phyloP scores from a whole-genome alignment of 2,113 vertebrate species.

The Notarius lentiginosus region DNA sequence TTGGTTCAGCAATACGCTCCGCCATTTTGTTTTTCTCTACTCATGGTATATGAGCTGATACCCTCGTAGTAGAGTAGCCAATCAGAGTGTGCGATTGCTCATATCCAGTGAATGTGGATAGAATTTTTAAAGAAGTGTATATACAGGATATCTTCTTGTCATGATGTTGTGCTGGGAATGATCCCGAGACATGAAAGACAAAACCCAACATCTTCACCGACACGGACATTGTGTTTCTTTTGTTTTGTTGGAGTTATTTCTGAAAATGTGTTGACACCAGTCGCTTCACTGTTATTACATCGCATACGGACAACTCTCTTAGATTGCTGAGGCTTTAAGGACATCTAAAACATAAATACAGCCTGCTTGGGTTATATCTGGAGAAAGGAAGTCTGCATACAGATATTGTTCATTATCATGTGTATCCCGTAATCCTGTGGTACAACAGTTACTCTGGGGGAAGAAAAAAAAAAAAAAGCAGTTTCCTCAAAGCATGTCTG shows the following conservation, averaged over 20 bases:
- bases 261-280: not conserved
- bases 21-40: too few relatives aligned
- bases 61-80: too few relatives aligned
- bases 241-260: not conserved
- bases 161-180: not conserved
- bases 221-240: not conserved
- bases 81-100: too few relatives aligned
- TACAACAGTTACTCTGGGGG: not conserved
- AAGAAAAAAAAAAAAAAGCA: not conserved
- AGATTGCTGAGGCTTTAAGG: not conserved
- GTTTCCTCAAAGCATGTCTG: not conserved
- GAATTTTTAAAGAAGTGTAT: too few relatives aligned
- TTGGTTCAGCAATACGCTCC: too few relatives aligned
- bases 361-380: not conserved
- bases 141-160: not conserved
- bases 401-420: not conserved
- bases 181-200: not conserved
- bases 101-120: too few relatives aligned
- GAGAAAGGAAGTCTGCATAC: not conserved
- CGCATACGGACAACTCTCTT: not conserved
- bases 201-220: not conserved
- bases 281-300: not conserved
- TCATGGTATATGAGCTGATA: too few relatives aligned
- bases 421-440: not conserved
- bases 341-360: not conserved